Evolutionary conservation across 2,113 vertebrate species (phyloP).

Genomic region (Saimiri boliviensis): DNA sequence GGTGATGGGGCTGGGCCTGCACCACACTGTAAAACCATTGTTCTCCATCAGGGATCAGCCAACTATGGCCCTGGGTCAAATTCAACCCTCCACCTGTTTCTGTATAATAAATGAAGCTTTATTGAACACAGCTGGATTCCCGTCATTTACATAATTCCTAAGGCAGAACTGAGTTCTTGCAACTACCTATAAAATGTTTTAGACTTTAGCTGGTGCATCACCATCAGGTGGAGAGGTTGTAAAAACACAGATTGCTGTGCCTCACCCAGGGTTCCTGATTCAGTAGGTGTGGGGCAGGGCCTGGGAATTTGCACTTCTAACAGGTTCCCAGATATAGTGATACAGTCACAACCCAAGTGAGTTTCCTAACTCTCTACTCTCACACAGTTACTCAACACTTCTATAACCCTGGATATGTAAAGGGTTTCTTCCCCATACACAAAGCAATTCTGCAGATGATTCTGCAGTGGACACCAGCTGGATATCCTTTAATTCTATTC

Average conservation of each 20-base stretch:
- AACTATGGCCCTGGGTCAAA: background rate
- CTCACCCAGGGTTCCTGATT: background rate
- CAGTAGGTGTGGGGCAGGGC: background rate
- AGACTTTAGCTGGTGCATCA: too few relatives aligned
- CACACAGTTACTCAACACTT: background rate
- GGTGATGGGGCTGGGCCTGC: background rate
- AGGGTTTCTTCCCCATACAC: background rate
- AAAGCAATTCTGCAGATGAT: background rate
- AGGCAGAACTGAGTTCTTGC: background rate
- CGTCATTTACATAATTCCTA: background rate
- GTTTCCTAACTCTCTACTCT: background rate
- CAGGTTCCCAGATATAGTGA: background rate
- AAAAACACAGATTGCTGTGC: background rate
- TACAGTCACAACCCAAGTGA: background rate
- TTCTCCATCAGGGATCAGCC: background rate
- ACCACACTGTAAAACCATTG: background rate
- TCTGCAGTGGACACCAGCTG: background rate
- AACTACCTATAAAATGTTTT: background rate
- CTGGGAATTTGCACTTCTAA: background rate
- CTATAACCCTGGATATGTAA: background rate
- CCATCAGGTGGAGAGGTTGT: background rate
- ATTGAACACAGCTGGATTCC: background rate
- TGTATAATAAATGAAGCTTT: background rate
- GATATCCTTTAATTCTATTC: background rate
- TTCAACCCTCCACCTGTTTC: background rate